Conservation (phyloP, 2,797 vertebrate genomes). For the Denticeps clupeoides region DNA sequence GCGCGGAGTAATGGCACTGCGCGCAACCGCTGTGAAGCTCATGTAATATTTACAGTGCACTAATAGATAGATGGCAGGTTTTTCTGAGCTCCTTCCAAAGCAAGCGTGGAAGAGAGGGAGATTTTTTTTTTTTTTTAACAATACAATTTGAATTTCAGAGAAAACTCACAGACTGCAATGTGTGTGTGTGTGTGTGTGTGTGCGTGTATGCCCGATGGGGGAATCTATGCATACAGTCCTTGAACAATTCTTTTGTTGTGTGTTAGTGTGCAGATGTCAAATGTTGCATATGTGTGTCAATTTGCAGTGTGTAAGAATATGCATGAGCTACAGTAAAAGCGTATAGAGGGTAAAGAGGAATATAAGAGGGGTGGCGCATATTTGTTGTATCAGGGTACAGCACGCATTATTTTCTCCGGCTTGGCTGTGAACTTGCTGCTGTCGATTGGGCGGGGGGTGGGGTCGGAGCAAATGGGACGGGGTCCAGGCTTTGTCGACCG, state of each 20-base stretch:
- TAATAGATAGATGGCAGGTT: conserved; percentile 67
- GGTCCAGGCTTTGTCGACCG: conserved; percentile 2
- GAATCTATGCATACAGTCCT: conserved; percentile 20
- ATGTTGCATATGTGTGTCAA: too few species aligned
- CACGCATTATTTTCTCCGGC: conserved; percentile 15
- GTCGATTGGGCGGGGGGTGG: too few species aligned
- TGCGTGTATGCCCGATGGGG: conserved; percentile 18
- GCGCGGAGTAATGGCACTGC: conserved; percentile 65
- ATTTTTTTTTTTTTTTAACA: conserved; percentile 27
- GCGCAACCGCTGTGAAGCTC: conserved; percentile 61
- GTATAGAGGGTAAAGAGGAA: too few species aligned
- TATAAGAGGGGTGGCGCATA: background rate
- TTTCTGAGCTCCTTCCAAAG: conserved; percentile 36
- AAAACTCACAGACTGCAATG: conserved; percentile 46
- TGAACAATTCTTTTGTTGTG: too few species aligned
- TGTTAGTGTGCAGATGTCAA: conserved; percentile 18
- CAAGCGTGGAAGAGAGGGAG: background rate
- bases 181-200: conserved; percentile 15
- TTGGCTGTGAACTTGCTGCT: conserved; percentile 4
- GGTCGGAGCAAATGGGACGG: conserved; percentile 2
- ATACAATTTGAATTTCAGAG: conserved; percentile 67
- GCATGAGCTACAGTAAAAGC: too few species aligned
- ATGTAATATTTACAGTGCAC: conserved; percentile 73
- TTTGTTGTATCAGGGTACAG: conserved; percentile 3
- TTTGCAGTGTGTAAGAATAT: too few species aligned